These are phyloP conservation scores for Sorex maritimensis DNA, from an alignment of 2,797 vertebrate species.

Conservation along the genomic window DNA sequence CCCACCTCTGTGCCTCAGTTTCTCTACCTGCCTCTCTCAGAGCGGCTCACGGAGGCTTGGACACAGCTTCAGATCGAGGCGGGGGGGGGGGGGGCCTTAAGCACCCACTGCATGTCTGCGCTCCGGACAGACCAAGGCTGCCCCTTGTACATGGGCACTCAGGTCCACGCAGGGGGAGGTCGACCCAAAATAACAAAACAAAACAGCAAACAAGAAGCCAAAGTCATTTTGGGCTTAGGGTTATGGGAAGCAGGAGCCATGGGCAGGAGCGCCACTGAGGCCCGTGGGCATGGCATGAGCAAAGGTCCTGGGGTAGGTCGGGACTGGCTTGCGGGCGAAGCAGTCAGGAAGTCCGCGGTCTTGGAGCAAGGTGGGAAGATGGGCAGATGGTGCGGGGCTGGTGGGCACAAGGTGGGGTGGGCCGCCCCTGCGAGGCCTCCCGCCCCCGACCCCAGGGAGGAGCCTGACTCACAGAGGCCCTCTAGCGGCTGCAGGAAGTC, in stretches of 20 bases:
- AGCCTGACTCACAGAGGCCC: neutral
- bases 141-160: neutral
- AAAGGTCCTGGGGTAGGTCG: constrained; percentile 69
- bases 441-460: neutral
- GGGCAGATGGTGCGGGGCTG: neutral
- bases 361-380: neutral
- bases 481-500: neutral
- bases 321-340: neutral
- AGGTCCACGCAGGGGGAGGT: too few species aligned
- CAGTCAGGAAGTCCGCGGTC: fast-evolving
- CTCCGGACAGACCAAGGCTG: neutral
- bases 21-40: neutral
- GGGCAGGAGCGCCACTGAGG: neutral
- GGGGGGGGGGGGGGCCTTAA: neutral
- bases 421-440: too few species aligned
- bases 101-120: neutral
- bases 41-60: too few species aligned
- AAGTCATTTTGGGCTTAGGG: neutral
- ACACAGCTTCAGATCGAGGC: fast-evolving
- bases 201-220: neutral
- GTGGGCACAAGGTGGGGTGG: too few species aligned
- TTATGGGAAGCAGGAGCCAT: neutral
- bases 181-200: too few species aligned
- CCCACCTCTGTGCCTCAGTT: neutral
- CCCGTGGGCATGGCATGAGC: neutral